A percentile compares a stretch with the other conserved stretches of the same genome.
Evolutionary conservation across 2,797 vertebrate species (phyloP).

Genomic region (Atherinosoma microstoma): DNA sequence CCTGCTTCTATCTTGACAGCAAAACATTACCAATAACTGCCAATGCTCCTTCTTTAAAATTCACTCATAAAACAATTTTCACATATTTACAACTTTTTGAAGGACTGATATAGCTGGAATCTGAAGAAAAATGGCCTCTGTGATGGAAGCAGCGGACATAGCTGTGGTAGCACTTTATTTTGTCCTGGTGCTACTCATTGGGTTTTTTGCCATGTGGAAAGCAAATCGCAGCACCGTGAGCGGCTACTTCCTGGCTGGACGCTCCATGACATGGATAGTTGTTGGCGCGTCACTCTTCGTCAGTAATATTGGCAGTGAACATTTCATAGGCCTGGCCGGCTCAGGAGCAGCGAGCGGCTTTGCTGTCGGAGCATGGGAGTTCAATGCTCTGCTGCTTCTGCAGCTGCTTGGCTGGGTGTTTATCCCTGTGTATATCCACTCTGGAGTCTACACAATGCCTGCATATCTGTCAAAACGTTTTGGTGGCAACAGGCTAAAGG

Average conservation of each 20-base stretch:
- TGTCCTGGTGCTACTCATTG: constrained; percentile 93
- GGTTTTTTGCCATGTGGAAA: constrained; percentile 97
- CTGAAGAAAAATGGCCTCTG: constrained; percentile 83
- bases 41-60: constrained; percentile 30
- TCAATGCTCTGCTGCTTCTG: constrained; percentile 96
- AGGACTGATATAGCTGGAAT: constrained; percentile 24
- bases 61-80: neutral
- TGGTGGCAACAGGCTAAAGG: constrained; percentile 94
- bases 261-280: constrained; percentile 96
- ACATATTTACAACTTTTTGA: constrained; percentile 10
- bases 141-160: constrained; percentile 94
- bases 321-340: constrained; percentile 98
- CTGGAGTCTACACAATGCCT: constrained; percentile 98
- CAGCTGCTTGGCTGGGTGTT: constrained; percentile 99
- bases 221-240: constrained; percentile 95
- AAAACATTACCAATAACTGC: constrained; percentile 89
- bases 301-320: constrained; percentile 99
- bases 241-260: constrained; percentile 98
- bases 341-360: constrained; percentile 98
- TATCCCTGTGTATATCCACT: constrained; percentile 97
- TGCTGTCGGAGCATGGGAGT: constrained; percentile 98
- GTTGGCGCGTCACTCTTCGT: constrained; percentile 97
- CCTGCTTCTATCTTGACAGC: constrained; percentile 89
- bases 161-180: constrained; percentile 96
- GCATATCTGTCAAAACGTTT: constrained; percentile 97